Base-by-base conservation (phyloP, 2,113 vertebrate genomes). In the Campylorhamphus procurvoides region DNA sequence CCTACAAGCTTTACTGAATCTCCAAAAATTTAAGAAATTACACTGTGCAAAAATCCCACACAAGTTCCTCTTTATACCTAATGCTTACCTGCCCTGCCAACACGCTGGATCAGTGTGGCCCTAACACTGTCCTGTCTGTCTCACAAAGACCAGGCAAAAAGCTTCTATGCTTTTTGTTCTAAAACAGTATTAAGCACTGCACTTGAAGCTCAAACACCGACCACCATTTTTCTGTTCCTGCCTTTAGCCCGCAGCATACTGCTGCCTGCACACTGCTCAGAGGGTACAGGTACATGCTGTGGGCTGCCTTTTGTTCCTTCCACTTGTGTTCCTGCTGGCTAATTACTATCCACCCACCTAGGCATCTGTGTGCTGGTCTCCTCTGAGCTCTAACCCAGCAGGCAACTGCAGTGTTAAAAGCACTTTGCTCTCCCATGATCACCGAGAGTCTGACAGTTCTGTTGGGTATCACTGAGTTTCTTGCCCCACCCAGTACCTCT, bases 161-260 rank as follows among this genome's bases (percentile, higher is more conserved):
- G 19, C 25, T 49, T 63, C 60, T 12, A 9, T 0, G 1, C 14
- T 28, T 90, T 60, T 62, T 69, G 29, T 40, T 62, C 40, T 69
- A 52, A 47, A 42, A 31, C 7, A 64, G 39, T 31, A 63, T 25
- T 31, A 11, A 33, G 63, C 8, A 60, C 63, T 59, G n/a, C n/a
- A 9, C 40, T 40, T 9, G 1, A 44, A 23, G 40, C 73, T 58
- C 58, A 2, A 53, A 10, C 39, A 10, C 22, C 0, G 0, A 13
- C 27, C 52, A 7, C n/a, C 8, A 1, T 3, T 6, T 19, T 40
- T 14, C 72, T 81, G 1, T 10, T 58, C 27, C 76, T 56, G 50
- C 35, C 60, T 39, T 7, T 40, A 47, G 2, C 47, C 6, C 1
- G 39, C 55, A 7, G 58, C 0, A 0, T 2, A 1, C 0, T 2